Evolutionary conservation across 2,113 vertebrate species (phyloP).

Genomic region (Raja brachyura): DNA sequence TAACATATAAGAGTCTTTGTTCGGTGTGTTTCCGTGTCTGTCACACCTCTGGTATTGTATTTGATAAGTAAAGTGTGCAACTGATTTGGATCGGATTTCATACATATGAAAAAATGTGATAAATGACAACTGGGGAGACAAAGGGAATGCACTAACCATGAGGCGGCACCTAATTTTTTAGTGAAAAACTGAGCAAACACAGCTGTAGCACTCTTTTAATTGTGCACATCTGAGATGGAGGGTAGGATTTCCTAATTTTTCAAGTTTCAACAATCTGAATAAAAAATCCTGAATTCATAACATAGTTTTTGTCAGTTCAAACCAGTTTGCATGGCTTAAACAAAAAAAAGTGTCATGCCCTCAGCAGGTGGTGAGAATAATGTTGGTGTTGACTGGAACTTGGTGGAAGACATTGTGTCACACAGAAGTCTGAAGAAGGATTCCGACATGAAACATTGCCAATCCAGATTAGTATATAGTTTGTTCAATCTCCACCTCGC

Average conservation of each 20-base stretch:
- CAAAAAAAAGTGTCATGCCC: no score
- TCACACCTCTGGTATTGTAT: conserved; percentile 6
- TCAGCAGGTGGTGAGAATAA: no score
- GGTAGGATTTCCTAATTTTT: neutral
- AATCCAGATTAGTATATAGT: no score
- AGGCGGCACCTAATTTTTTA: neutral
- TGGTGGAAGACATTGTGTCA: no score
- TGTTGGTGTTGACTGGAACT: no score
- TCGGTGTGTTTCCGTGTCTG: neutral
- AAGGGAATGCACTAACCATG: neutral
- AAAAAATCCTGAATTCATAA: neutral
- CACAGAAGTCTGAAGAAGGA: no score
- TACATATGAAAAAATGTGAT: neutral
- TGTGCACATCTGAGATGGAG: neutral
- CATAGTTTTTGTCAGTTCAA: neutral
- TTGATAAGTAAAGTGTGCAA: conserved; percentile 19
- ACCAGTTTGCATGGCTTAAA: no score
- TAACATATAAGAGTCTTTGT: neutral
- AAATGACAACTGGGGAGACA: neutral
- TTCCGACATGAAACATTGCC: no score
- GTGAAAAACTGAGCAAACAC: neutral
- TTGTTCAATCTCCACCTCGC: no score
- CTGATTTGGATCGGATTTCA: conserved; percentile 1
- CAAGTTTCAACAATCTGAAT: neutral
- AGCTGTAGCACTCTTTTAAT: conserved; percentile 4